A percentile compares a stretch with the other conserved stretches of the same genome.
Evolutionary conservation across 1,140 invertebrate genomes (phyloP).

Genomic region (Apis mellifera): DNA sequence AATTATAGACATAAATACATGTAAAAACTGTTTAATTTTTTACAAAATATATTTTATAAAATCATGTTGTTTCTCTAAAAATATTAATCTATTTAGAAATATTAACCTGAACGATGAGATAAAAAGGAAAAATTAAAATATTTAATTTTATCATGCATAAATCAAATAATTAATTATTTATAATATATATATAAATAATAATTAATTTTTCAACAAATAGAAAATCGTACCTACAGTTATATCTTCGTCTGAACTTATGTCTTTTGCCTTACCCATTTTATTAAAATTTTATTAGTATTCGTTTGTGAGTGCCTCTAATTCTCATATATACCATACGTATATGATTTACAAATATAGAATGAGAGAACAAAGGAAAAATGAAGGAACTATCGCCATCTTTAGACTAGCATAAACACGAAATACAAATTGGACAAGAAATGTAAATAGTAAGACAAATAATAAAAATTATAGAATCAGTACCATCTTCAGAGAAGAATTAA

Average conservation of each 20-base stretch:
- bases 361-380: too few relatives aligned
- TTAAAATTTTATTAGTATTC: background rate
- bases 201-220: background rate
- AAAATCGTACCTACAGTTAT: conserved; percentile 61
- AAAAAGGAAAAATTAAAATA: background rate
- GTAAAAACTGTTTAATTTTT: conserved; percentile 5
- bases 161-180: background rate
- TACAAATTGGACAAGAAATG: too few relatives aligned
- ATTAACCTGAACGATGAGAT: conserved; percentile 14
- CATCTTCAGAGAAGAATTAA: too few relatives aligned
- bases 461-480: too few relatives aligned
- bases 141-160: background rate
- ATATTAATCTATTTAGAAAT: background rate
- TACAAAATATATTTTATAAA: background rate
- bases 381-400: too few relatives aligned
- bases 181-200: too few relatives aligned
- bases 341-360: too few relatives aligned
- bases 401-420: too few relatives aligned
- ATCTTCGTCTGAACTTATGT: conserved; percentile 66
- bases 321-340: too few relatives aligned
- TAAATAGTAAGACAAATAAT: too few relatives aligned
- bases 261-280: conserved; percentile 71
- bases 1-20: background rate
- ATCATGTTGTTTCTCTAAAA: background rate
- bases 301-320: too few relatives aligned